These are phyloP conservation scores for Nemoura dubitans DNA, from an alignment of 2,888 invertebrate species.

Conservation along the genomic window DNA sequence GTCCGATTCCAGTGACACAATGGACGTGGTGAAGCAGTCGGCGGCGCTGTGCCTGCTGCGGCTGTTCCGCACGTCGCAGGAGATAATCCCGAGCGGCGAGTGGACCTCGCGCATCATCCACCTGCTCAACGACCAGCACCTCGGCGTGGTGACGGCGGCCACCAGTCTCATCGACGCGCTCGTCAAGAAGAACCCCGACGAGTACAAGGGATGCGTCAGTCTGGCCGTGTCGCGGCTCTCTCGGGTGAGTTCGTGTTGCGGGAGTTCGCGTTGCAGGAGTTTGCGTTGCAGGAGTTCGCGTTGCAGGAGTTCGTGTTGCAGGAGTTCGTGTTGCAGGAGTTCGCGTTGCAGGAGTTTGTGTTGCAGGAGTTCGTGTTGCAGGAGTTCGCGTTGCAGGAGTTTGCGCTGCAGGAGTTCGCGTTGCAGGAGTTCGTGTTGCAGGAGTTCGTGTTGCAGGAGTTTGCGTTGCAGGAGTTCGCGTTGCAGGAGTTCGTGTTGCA, in stretches of 20 bases:
- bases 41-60: constrained; percentile 96
- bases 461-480: too few relatives aligned
- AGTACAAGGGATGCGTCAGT: constrained; percentile 99
- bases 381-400: too few relatives aligned
- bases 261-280: background rate
- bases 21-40: constrained; percentile 99
- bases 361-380: too few relatives aligned
- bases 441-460: too few relatives aligned
- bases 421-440: too few relatives aligned
- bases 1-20: constrained; percentile 80
- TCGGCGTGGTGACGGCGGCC: constrained; percentile 99
- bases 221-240: constrained; percentile 96
- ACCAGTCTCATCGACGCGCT: constrained; percentile 97
- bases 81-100: constrained; percentile 96
- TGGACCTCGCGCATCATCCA: constrained; percentile 99
- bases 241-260: constrained; percentile 66
- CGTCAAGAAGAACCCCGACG: constrained; percentile 98
- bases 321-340: too few relatives aligned
- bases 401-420: too few relatives aligned
- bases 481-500: too few relatives aligned
- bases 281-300: too few relatives aligned
- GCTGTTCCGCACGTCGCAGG: constrained; percentile 93
- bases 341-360: too few relatives aligned
- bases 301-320: too few relatives aligned
- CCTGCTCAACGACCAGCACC: constrained; percentile 97